Percentiles rank a stretch among this genome's conserved stretches.
These are phyloP conservation scores for Ivindomyrus marchei DNA, from an alignment of 2,113 vertebrate species.

Conservation along the genomic window DNA sequence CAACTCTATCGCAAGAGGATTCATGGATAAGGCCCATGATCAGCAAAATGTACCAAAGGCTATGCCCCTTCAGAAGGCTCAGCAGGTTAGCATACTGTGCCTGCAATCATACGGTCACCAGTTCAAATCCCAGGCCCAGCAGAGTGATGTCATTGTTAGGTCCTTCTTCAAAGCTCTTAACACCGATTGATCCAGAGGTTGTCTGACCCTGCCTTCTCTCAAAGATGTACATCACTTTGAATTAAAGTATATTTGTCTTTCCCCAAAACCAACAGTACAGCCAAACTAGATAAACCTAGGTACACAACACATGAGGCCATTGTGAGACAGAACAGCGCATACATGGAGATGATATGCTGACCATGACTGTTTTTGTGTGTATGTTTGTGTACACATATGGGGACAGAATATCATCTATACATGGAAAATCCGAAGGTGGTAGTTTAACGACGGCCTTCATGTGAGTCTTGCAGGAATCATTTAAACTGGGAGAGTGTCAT, in stretches of 20 bases:
- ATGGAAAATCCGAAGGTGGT: neutral
- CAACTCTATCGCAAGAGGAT: neutral
- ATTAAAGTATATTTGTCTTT: neutral
- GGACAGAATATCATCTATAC: neutral
- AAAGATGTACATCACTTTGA: neutral
- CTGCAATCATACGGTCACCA: neutral
- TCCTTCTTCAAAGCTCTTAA: neutral
- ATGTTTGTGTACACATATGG: neutral
- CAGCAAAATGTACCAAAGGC: neutral
- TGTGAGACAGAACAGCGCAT: neutral
- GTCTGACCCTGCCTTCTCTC: neutral
- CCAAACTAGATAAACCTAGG: neutral
- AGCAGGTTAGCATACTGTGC: neutral
- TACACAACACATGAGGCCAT: neutral
- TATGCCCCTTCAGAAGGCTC: neutral
- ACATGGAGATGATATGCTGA: neutral
- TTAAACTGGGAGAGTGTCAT: neutral
- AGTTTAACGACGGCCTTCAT: neutral
- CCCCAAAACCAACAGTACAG: neutral
- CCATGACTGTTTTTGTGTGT: neutral
- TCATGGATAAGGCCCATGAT: neutral
- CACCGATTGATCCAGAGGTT: neutral
- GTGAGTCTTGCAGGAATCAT: neutral
- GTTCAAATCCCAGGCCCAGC: neutral
- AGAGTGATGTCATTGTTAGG: neutral